These are phyloP conservation scores for Otus scops DNA, from an alignment of 2,797 vertebrate species.

Conservation along the genomic window DNA sequence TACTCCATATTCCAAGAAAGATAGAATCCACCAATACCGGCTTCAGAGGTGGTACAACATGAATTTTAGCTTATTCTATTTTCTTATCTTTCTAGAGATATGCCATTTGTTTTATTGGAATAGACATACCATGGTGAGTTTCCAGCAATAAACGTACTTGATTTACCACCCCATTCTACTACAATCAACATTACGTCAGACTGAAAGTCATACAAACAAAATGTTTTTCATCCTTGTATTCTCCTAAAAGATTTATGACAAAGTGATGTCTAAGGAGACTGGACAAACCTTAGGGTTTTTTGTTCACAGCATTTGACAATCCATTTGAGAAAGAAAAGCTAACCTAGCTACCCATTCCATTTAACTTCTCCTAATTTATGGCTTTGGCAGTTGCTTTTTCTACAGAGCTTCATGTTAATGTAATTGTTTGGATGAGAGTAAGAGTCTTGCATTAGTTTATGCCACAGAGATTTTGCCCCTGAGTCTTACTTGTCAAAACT, in stretches of 20 bases:
- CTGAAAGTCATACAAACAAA: neutral
- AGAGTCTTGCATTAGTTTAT: neutral
- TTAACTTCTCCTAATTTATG: neutral
- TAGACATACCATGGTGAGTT: neutral
- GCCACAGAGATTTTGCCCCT: neutral
- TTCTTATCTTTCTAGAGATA: neutral
- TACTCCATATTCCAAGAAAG: neutral
- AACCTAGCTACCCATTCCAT: neutral
- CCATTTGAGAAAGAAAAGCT: neutral
- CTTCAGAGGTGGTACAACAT: neutral
- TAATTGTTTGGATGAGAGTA: neutral
- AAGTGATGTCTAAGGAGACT: neutral
- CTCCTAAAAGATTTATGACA: neutral
- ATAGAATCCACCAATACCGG: neutral
- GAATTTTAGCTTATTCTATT: neutral
- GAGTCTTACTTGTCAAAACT: neutral
- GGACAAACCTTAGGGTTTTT: neutral
- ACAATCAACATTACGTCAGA: neutral
- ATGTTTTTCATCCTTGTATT: neutral
- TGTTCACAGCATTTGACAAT: neutral
- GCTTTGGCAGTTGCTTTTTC: neutral
- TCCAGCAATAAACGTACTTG: neutral
- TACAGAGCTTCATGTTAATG: neutral
- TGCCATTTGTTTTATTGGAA: neutral
- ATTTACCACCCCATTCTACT: neutral